Evolutionary conservation across 2,888 invertebrate genomes (phyloP).

Genomic region (Dynastes maya): DNA sequence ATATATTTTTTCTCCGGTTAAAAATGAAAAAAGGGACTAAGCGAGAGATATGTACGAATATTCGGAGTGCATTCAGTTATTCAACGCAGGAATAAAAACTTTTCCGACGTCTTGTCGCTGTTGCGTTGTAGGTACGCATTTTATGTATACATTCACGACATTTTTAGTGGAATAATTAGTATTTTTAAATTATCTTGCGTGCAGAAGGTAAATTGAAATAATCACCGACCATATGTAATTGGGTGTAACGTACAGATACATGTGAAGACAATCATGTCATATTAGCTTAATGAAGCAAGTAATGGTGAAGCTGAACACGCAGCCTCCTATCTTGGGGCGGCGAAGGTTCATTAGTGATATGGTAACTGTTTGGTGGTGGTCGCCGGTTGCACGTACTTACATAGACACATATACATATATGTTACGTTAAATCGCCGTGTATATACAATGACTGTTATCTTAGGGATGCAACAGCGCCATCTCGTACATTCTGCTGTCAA

Average conservation of each 20-base stretch:
- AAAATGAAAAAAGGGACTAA: neutral
- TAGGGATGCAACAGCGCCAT: conserved; percentile 46
- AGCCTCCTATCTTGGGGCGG: conserved; percentile 60
- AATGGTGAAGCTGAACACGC: conserved; percentile 65
- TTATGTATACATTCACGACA: conserved; percentile 45
- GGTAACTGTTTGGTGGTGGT: conserved; percentile 56
- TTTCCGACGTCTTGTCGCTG: neutral
- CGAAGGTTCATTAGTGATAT: conserved; percentile 60
- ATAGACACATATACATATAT: too few species aligned
- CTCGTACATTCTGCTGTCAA: conserved; percentile 63
- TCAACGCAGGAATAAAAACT: conserved; percentile 13
- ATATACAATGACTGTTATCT: conserved; percentile 33
- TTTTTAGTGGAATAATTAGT: conserved; percentile 44
- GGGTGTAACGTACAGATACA: conserved; percentile 68
- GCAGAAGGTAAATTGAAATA: conserved; percentile 65
- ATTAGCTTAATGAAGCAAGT: conserved; percentile 70
- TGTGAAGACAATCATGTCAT: conserved; percentile 69
- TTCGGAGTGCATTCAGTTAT: neutral
- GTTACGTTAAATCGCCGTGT: conserved; percentile 7
- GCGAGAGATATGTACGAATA: neutral
- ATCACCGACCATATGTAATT: conserved; percentile 66
- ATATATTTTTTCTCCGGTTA: conserved; percentile 2
- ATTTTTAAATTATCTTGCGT: conserved; percentile 60
- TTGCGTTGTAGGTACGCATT: conserved; percentile 17
- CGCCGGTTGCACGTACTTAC: neutral